Base-by-base conservation (phyloP, 2,797 vertebrate genomes). In the Remorina albescens region DNA sequence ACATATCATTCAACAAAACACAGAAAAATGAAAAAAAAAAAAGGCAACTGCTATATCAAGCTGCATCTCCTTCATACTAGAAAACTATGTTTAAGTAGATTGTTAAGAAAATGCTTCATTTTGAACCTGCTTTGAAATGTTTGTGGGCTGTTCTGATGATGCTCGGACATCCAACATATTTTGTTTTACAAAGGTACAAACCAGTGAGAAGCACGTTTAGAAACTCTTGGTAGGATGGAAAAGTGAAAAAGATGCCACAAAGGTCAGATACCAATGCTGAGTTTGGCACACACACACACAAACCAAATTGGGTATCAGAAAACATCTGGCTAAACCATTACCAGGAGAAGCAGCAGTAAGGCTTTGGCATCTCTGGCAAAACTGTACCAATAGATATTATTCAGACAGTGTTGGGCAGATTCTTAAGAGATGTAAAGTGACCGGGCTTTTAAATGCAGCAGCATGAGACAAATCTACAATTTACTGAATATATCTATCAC, bases 271-370 rank as follows among this genome's bases (percentile, higher is more conserved):
- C 65, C 36, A 58, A 59, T 6, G 3, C 46, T 64, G 9, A 74
- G 25, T 42, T 62, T 58, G 53, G 25, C 44, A 67, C 55, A 57
- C 30, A 30, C 50, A 10, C 44, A 23, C 74, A 49, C 56, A 56
- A 51, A 47, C 34, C 54, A 71, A 64, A 77, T 67, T 58, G 32
- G 47, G 68, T 49, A 80, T 77, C 47, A 63, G 56, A 76, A 71
- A 78, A 76, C 77, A 85, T 82, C 78, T 84, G 78, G 57, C 46
- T 73, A 67, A 69, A 62, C 56, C 57, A 65, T 80, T 13, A 62
- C 57, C 54, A 10, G 21, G 44, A 71, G 26, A 74, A 65, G 44
- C 23, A 34, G 75, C 0, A 19, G 66, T 56, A 51, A 68, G n/a
- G 11, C 59, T 68, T 49, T 79, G 67, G 49, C 58, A 79, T 74